Percentiles rank a stretch among this genome's conserved stretches.
These are phyloP conservation scores for Syrista parreyssii DNA, from an alignment of 2,888 invertebrate species.

Conservation along the genomic window DNA sequence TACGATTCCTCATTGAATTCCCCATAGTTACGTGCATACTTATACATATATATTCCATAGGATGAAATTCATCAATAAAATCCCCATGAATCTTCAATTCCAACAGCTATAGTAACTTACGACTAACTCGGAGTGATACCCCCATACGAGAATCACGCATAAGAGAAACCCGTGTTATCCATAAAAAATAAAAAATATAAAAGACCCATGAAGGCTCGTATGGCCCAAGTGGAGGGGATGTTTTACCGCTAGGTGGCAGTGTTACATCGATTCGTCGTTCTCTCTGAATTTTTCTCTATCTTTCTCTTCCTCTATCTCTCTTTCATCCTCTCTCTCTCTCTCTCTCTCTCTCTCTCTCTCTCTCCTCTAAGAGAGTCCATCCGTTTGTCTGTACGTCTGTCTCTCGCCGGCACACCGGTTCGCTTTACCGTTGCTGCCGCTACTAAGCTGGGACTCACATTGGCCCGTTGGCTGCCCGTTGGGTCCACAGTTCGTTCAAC, in stretches of 20 bases:
- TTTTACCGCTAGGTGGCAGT: constrained; percentile 60
- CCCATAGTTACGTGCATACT: neutral
- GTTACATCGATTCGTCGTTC: constrained; percentile 45
- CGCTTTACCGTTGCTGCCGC: constrained; percentile 52
- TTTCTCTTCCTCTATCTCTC: constrained; percentile 31
- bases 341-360: constrained; percentile 29
- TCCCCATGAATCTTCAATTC: neutral
- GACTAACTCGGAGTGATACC: neutral
- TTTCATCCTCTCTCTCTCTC: constrained; percentile 11
- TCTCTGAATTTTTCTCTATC: constrained; percentile 23
- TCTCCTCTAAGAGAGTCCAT: constrained; percentile 8
- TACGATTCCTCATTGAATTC: neutral
- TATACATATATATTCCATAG: neutral
- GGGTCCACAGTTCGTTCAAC: constrained; percentile 54
- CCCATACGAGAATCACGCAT: neutral
- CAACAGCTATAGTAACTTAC: neutral
- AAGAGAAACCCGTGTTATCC: neutral
- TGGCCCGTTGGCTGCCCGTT: neutral
- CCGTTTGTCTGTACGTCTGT: constrained; percentile 9
- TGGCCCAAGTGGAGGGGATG: constrained; percentile 36
- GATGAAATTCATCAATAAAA: neutral
- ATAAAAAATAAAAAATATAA: neutral
- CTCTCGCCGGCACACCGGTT: constrained; percentile 31
- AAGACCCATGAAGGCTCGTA: neutral
- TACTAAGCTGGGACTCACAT: neutral